Percentiles rank a stretch among this genome's conserved stretches.
These are phyloP conservation scores for Okapia johnstoni DNA, from an alignment of 2,113 vertebrate genomes.

Conservation along the genomic window DNA sequence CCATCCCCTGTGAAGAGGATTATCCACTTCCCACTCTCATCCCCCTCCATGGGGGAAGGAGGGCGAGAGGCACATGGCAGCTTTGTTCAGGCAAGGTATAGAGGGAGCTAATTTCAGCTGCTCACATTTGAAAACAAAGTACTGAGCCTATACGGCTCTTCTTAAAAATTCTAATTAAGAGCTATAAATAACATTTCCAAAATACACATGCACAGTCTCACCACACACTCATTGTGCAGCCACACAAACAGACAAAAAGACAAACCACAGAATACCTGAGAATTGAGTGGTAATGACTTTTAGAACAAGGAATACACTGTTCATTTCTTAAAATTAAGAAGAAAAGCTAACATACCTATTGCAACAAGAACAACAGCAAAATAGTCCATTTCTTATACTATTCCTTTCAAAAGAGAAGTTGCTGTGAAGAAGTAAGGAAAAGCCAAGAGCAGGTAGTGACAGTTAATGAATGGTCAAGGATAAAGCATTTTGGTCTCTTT, in stretches of 20 bases:
- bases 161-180: slow-evolving; percentile 2
- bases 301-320: background rate
- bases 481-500: background rate
- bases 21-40: slow-evolving; percentile 9
- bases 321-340: background rate
- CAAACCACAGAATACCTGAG: background rate
- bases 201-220: background rate
- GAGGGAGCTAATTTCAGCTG: slow-evolving; percentile 44
- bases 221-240: background rate
- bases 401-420: background rate
- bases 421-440: background rate
- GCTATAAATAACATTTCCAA: slow-evolving; percentile 14
- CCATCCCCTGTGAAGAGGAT: slow-evolving; percentile 53
- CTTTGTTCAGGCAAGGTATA: background rate
- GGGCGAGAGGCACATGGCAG: background rate
- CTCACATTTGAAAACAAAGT: slow-evolving; percentile 45
- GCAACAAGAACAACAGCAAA: background rate
- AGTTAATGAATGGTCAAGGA: background rate
- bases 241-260: background rate
- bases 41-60: background rate
- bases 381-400: background rate
- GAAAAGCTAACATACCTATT: background rate
- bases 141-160: background rate
- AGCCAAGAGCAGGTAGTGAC: background rate
- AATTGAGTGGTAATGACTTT: background rate